Evolutionary conservation across 2,888 invertebrate species (phyloP).

Genomic region (Cheilosia pagana): DNA sequence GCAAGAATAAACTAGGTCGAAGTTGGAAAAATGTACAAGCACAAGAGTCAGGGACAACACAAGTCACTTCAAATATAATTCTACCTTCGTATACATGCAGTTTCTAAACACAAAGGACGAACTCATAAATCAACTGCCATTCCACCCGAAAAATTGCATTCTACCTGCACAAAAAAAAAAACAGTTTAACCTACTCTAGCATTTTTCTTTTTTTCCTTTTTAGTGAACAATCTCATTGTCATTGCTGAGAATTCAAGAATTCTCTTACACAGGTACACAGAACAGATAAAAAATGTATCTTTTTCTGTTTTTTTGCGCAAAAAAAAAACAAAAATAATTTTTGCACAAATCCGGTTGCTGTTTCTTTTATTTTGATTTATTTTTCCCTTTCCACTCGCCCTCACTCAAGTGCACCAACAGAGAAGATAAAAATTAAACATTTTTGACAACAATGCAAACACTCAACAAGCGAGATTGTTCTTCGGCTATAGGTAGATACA

Average conservation of each 20-base stretch:
- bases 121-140: slow-evolving; percentile 66
- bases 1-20: slow-evolving; percentile 53
- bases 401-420: slow-evolving; percentile 44
- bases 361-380: slow-evolving; percentile 33
- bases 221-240: slow-evolving; percentile 55
- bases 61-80: slow-evolving; percentile 6
- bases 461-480: slow-evolving; percentile 42
- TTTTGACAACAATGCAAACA: slow-evolving; percentile 74
- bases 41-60: slow-evolving; percentile 60
- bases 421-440: slow-evolving; percentile 55
- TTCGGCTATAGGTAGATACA: slow-evolving; percentile 5
- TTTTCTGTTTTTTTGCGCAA: slow-evolving; percentile 3
- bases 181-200: slow-evolving; percentile 42
- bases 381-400: neutral
- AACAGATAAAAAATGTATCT: slow-evolving; percentile 32
- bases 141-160: slow-evolving; percentile 52
- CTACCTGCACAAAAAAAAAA: slow-evolving; percentile 51
- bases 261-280: neutral
- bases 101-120: slow-evolving; percentile 61
- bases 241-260: slow-evolving; percentile 30
- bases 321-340: slow-evolving; percentile 33
- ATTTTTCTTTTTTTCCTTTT: slow-evolving; percentile 13
- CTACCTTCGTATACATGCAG: slow-evolving; percentile 11
- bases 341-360: slow-evolving; percentile 69
- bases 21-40: slow-evolving; percentile 37